Conservation (phyloP, 2,113 vertebrate species). For the Hippolais icterina region DNA sequence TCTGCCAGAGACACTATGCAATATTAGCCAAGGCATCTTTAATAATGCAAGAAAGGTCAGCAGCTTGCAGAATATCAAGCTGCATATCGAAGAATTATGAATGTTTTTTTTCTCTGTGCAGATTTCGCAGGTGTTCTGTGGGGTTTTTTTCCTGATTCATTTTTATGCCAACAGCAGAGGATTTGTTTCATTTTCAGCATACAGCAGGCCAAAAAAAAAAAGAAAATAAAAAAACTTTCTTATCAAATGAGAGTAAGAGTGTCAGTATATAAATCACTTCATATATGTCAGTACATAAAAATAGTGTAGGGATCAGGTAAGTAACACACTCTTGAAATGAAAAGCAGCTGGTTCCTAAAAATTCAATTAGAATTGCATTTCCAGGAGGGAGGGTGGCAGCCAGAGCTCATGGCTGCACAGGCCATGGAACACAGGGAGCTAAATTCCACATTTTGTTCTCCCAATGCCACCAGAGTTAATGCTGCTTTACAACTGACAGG, state of each 20-base stretch:
- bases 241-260: background rate
- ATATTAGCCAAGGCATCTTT: slow-evolving; percentile 47
- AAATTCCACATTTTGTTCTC: background rate
- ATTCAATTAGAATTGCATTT: background rate
- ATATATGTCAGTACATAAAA: background rate
- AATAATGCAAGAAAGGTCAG: slow-evolving; percentile 66
- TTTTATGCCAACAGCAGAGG: background rate
- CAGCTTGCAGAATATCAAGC: slow-evolving; percentile 18
- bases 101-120: background rate
- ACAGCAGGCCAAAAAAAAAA: background rate
- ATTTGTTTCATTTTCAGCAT: background rate
- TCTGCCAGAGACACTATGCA: slow-evolving; percentile 1
- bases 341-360: background rate
- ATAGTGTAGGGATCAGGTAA: background rate
- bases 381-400: background rate
- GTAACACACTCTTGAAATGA: background rate
- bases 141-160: background rate
- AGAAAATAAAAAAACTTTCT: background rate
- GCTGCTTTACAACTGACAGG: background rate
- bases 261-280: background rate
- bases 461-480: background rate
- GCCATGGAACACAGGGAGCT: background rate
- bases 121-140: background rate
- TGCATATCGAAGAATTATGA: background rate
- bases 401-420: background rate